Conservation (phyloP, 2,797 vertebrate species). For the Chaetophractus vellerosus region DNA sequence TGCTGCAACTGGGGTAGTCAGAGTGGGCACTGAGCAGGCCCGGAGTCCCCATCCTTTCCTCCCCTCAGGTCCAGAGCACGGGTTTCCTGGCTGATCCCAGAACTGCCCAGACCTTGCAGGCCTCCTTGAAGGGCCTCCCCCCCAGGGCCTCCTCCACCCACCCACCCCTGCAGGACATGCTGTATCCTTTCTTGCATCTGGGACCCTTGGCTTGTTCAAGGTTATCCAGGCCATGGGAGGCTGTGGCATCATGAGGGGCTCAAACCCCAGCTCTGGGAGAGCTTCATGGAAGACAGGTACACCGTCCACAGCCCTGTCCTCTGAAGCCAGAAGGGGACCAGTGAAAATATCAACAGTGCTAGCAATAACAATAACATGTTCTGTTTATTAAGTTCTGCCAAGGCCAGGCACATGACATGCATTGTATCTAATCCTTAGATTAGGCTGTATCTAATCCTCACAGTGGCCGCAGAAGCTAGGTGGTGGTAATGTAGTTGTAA, state of each 20-base stretch:
- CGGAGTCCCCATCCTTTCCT: not conserved
- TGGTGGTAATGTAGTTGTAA: not conserved
- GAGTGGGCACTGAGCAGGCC: not conserved
- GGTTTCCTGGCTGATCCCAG: constrained; percentile 80
- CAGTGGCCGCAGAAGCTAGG: not conserved
- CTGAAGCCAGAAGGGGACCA: not conserved
- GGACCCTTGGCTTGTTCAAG: not conserved
- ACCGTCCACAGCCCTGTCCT: not conserved
- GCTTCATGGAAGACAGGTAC: not conserved
- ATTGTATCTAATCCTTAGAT: not conserved
- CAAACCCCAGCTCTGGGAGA: not conserved
- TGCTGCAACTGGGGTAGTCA: not conserved
- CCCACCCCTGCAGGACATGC: constrained; percentile 79
- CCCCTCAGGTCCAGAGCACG: constrained; percentile 87
- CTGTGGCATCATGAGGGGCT: not conserved
- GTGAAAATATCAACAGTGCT: not conserved
- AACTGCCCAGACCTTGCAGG: constrained; percentile 77
- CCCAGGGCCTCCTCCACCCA: constrained; percentile 14
- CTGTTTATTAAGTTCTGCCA: not conserved
- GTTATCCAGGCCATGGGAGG: not conserved
- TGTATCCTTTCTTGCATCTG: constrained; percentile 90
- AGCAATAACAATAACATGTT: not conserved
- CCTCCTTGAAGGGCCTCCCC: constrained; percentile 84
- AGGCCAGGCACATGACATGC: not conserved
- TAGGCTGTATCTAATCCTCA: not conserved